Evolutionary conservation across 2,113 vertebrate genomes (phyloP).

Genomic region (Sprattus sprattus): DNA sequence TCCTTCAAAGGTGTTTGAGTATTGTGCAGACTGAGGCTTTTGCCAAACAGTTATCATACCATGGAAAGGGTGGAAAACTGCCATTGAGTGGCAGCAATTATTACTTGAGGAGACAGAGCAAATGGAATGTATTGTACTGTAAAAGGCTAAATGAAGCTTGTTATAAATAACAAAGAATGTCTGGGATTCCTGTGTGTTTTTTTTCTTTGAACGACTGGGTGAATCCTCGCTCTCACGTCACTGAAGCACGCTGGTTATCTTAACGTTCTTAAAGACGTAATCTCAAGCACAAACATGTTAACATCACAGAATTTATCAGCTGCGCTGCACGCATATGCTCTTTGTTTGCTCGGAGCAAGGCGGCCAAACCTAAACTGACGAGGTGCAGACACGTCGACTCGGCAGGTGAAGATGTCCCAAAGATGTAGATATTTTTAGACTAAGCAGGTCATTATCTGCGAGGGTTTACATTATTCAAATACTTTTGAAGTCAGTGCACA

Average conservation of each 20-base stretch:
- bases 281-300: slow-evolving; percentile 49
- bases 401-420: slow-evolving; percentile 43
- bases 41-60: slow-evolving; percentile 27
- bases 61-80: slow-evolving; percentile 43
- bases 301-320: slow-evolving; percentile 48
- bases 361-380: slow-evolving; percentile 23
- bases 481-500: slow-evolving; percentile 32
- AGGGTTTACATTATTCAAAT: slow-evolving; percentile 60
- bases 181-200: slow-evolving; percentile 45
- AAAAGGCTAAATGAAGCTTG: slow-evolving; percentile 46
- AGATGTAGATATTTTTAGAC: slow-evolving; percentile 55
- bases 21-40: background rate
- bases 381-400: slow-evolving; percentile 33
- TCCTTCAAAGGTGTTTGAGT: background rate
- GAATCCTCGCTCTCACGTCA: slow-evolving; percentile 17
- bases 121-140: slow-evolving; percentile 49
- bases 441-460: slow-evolving; percentile 40
- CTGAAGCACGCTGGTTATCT: slow-evolving; percentile 37
- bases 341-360: slow-evolving; percentile 44
- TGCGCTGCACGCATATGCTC: slow-evolving; percentile 48
- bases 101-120: slow-evolving; percentile 45
- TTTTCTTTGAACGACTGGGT: slow-evolving; percentile 42
- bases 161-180: slow-evolving; percentile 49
- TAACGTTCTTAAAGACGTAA: slow-evolving; percentile 38
- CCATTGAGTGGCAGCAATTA: slow-evolving; percentile 61